Evolutionary conservation across 35 echinoderm and acorn worm species (phyloP).

Genomic region (Hemicentrotus pulcherrimus): DNA sequence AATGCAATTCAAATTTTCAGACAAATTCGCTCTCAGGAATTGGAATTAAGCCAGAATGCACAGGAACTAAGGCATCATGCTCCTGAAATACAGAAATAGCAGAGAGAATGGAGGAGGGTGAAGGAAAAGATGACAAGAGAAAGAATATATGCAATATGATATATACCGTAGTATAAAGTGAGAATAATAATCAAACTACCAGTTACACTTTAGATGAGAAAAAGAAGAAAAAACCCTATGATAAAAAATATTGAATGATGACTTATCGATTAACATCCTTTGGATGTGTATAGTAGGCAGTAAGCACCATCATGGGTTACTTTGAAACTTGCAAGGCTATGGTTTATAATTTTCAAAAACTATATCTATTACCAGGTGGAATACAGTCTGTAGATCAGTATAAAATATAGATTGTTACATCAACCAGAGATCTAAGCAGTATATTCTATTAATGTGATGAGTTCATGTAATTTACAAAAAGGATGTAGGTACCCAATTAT

Average conservation of each 20-base stretch:
- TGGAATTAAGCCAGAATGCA: not conserved
- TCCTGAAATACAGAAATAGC: not conserved
- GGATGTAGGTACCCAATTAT: no score
- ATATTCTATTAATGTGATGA: no score
- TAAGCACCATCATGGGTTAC: not conserved
- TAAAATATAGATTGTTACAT: no score
- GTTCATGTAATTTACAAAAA: no score
- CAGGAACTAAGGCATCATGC: not conserved
- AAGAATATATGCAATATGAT: not conserved
- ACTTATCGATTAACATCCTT: not conserved
- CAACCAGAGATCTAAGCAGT: no score
- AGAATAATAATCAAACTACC: not conserved
- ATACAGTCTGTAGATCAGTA: no score
- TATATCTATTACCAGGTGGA: no score
- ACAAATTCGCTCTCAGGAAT: not conserved
- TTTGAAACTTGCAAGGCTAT: not conserved
- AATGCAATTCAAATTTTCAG: not conserved
- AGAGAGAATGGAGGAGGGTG: not conserved
- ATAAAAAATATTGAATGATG: not conserved
- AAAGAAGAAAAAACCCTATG: not conserved
- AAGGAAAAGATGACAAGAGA: not conserved
- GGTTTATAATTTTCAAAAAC: no score
- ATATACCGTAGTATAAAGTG: not conserved
- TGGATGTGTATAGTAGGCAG: not conserved
- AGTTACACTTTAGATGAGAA: not conserved